These are phyloP conservation scores for Chaetura pelagica DNA, from an alignment of 2,113 vertebrate genomes.

Conservation along the genomic window DNA sequence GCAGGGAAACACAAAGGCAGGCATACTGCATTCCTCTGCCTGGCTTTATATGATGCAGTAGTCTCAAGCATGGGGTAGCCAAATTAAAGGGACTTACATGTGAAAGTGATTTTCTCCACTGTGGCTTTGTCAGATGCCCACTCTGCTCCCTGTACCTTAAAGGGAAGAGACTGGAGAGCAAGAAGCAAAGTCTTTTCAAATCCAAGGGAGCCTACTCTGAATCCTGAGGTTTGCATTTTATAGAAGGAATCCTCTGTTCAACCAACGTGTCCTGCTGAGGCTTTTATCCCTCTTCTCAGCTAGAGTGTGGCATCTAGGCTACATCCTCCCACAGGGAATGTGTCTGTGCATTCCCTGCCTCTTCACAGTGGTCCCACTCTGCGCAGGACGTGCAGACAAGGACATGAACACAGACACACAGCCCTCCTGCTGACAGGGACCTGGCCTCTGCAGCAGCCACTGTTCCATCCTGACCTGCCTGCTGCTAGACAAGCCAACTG, in stretches of 20 bases:
- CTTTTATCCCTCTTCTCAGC: neutral
- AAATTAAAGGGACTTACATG: neutral
- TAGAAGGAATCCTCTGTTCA: neutral
- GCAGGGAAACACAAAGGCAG: neutral
- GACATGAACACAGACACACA: neutral
- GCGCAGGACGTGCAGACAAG: neutral
- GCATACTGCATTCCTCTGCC: neutral
- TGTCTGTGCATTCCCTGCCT: neutral
- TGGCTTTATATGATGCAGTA: neutral
- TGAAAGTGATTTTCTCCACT: neutral
- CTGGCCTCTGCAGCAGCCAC: neutral
- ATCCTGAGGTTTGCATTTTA: neutral
- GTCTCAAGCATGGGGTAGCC: neutral
- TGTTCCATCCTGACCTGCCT: neutral
- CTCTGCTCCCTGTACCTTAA: neutral
- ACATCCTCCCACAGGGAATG: fast-evolving
- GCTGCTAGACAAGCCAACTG: neutral
- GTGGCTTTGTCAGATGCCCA: neutral
- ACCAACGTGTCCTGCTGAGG: neutral
- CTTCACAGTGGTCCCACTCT: fast-evolving
- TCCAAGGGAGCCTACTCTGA: neutral
- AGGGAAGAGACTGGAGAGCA: neutral
- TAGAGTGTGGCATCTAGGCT: fast-evolving
- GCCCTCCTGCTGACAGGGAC: neutral
- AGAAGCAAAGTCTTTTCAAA: neutral